Percentiles rank a stretch among this genome's conserved stretches.
These are phyloP conservation scores for Pseudois nayaur DNA, from an alignment of 2,113 vertebrate genomes.

Conservation along the genomic window DNA sequence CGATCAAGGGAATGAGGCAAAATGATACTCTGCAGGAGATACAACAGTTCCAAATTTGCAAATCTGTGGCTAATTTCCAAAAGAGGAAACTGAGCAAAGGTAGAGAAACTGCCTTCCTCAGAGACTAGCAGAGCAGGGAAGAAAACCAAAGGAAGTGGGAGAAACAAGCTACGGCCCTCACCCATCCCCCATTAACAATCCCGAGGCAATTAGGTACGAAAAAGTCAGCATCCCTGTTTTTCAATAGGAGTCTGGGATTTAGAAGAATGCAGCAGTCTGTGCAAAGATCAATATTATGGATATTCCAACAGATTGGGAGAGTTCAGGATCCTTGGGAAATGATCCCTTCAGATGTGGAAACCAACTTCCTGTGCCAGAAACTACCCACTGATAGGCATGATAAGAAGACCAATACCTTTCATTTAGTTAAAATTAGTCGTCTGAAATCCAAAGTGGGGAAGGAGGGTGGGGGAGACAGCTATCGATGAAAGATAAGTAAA, in stretches of 20 bases:
- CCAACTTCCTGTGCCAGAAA: neutral
- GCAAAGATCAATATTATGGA: neutral
- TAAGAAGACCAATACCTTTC: neutral
- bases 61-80: neutral
- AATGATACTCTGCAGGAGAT: neutral
- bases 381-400: neutral
- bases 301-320: neutral
- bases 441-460: neutral
- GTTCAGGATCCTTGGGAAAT: neutral
- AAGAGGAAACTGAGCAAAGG: neutral
- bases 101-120: neutral
- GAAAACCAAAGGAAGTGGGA: neutral
- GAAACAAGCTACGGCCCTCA: neutral
- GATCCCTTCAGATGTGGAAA: neutral
- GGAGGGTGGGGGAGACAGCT: neutral
- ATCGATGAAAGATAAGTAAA: neutral
- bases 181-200: neutral
- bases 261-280: neutral
- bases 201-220: neutral
- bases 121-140: neutral
- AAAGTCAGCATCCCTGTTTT: neutral
- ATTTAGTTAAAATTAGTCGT: constrained; percentile 21
- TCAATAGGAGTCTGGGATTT: neutral
- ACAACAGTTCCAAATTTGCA: neutral
- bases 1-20: neutral